Percentiles rank a stretch among this genome's conserved stretches.
Evolutionary conservation across 2,113 vertebrate species (phyloP).

Genomic region (Octodon degus): DNA sequence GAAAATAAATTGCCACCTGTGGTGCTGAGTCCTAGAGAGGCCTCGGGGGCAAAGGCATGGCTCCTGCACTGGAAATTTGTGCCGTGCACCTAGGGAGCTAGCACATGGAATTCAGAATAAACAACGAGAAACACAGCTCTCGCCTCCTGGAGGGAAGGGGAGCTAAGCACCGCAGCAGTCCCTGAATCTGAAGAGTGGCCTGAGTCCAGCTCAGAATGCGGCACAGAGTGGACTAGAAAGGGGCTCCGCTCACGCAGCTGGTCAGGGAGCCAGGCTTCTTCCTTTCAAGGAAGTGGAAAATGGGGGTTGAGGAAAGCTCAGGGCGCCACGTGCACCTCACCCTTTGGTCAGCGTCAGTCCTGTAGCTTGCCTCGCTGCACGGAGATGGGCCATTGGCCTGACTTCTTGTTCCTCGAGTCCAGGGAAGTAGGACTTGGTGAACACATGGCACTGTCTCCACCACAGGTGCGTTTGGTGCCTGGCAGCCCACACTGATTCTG

Average conservation of each 20-base stretch:
- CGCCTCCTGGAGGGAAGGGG: background rate
- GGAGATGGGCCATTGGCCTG: no score
- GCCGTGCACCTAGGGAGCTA: background rate
- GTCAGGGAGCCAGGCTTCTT: background rate
- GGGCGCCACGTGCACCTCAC: no score
- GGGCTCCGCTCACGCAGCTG: no score
- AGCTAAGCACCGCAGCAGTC: background rate
- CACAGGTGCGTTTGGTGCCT: background rate
- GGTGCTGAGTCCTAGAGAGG: background rate
- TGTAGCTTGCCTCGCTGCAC: background rate
- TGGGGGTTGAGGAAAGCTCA: background rate
- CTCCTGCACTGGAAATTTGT: constrained; percentile 14
- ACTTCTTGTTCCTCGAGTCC: background rate
- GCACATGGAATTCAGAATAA: background rate
- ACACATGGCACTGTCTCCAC: background rate
- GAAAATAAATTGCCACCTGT: constrained; percentile 5
- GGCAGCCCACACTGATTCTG: background rate
- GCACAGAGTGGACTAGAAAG: background rate
- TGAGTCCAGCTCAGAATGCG: no score
- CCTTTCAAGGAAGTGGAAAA: background rate
- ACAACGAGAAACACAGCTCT: background rate
- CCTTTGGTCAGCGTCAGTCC: background rate
- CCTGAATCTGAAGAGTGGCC: background rate
- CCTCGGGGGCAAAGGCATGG: background rate
- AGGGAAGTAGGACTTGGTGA: background rate